Percentiles rank a stretch among this genome's conserved stretches.
phyloP scores from a whole-genome alignment of 2,888 invertebrate species.

The Neuroscelio doddi region DNA sequence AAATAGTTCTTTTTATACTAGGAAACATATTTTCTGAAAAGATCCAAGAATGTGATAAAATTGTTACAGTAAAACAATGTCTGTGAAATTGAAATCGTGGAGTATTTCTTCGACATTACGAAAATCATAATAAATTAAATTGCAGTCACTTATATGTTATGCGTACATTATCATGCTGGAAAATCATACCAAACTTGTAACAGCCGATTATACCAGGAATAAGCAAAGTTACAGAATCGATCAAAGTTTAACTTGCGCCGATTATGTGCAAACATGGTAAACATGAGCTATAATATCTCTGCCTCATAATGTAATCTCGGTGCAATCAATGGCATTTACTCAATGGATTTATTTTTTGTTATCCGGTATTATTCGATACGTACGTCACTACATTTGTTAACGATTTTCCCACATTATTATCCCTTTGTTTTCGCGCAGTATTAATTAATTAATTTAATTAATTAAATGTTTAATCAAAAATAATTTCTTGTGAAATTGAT shows the following conservation, averaged over 20 bases:
- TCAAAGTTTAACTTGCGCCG: conserved; percentile 35
- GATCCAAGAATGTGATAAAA: too few species aligned
- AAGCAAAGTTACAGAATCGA: conserved; percentile 35
- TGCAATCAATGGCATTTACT: conserved; percentile 8
- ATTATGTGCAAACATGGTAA: conserved; percentile 27
- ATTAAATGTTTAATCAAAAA: too few species aligned
- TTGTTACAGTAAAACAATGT: too few species aligned
- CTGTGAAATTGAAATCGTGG: background rate
- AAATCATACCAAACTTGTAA: conserved; percentile 31
- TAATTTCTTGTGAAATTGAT: too few species aligned
- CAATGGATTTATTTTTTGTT: conserved; percentile 1
- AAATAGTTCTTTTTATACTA: too few species aligned
- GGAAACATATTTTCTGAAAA: too few species aligned
- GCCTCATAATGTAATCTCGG: conserved; percentile 1
- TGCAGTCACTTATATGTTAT: conserved; percentile 6
- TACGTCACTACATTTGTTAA: background rate
- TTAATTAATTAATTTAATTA: too few species aligned
- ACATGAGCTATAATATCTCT: conserved; percentile 18
- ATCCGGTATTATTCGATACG: background rate
- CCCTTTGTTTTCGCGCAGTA: too few species aligned
- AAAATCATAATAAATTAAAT: conserved; percentile 15
- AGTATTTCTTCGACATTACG: conserved; percentile 2
- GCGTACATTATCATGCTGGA: conserved; percentile 18
- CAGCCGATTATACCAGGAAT: conserved; percentile 30
- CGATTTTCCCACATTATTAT: too few species aligned